phyloP scores from a whole-genome alignment of 1,140 invertebrate genomes.

The Ericerus pela region DNA sequence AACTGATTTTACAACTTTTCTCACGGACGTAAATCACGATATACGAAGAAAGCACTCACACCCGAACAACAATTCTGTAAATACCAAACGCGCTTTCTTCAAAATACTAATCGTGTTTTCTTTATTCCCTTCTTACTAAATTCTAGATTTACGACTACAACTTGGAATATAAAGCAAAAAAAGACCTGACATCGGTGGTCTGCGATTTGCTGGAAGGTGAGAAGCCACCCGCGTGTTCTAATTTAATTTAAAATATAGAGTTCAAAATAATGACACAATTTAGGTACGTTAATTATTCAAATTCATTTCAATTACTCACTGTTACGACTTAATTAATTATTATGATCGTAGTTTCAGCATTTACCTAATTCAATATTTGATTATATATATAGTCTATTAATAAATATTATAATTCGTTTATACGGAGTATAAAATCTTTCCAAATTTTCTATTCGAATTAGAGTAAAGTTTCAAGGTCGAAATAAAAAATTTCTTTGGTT shows the following conservation, averaged over 20 bases:
- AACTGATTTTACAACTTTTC: too few species aligned
- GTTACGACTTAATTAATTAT: neutral
- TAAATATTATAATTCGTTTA: neutral
- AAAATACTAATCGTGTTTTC: neutral
- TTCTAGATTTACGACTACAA: neutral
- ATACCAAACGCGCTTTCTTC: too few species aligned
- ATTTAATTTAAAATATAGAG: too few species aligned
- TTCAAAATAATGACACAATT: neutral
- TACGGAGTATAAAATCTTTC: too few species aligned
- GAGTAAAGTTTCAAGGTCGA: too few species aligned
- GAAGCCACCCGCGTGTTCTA: constrained; percentile 6
- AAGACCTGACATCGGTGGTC: neutral
- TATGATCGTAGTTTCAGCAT: constrained; percentile 2
- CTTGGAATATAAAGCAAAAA: neutral
- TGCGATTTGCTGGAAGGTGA: neutral
- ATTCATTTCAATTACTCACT: too few species aligned
- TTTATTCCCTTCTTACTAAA: neutral
- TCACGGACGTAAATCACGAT: too few species aligned
- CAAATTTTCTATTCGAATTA: too few species aligned
- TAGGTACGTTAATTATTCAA: too few species aligned
- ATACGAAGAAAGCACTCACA: too few species aligned
- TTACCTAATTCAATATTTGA: neutral
- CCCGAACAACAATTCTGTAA: too few species aligned
- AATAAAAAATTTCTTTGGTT: too few species aligned
- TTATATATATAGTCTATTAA: neutral